Percentiles rank a stretch among this genome's conserved stretches.
Evolutionary conservation across 2,113 vertebrate genomes (phyloP).

Genomic region (Arizona elegans): DNA sequence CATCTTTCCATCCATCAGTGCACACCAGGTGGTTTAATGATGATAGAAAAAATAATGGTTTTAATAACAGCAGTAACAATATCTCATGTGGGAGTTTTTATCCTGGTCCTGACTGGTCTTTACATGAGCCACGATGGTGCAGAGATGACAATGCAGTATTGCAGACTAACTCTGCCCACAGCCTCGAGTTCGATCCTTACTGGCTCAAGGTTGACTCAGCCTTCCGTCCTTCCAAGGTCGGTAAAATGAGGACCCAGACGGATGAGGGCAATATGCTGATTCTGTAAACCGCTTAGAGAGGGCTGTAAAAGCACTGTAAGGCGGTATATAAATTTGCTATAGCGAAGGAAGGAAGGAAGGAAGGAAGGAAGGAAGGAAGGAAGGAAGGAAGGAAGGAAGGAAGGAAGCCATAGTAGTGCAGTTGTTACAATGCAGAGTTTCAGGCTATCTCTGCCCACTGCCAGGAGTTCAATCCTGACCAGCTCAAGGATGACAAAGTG

Average conservation of each 20-base stretch:
- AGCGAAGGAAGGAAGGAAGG: no score
- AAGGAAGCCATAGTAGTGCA: no score
- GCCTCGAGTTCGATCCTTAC: not conserved
- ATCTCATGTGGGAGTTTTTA: not conserved
- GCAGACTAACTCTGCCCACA: not conserved
- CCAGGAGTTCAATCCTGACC: not conserved
- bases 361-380: no score
- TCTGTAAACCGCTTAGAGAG: no score
- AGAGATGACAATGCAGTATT: not conserved
- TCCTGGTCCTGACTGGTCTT: not conserved
- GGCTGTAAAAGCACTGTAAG: no score
- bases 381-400: no score
- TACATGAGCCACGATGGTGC: not conserved
- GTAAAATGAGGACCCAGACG: not conserved
- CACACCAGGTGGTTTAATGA: not conserved
- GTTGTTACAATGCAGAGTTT: no score
- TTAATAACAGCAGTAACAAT: not conserved
- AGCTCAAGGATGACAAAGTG: not conserved
- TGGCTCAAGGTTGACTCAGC: not conserved
- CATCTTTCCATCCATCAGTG: not conserved
- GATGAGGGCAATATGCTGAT: not conserved
- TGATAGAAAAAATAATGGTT: not conserved
- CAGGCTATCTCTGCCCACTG: not conserved
- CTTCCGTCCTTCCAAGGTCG: accelerated
- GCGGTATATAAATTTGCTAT: no score